Base-by-base conservation (phyloP, 2,888 invertebrate genomes). In the Nycteola revayana region DNA sequence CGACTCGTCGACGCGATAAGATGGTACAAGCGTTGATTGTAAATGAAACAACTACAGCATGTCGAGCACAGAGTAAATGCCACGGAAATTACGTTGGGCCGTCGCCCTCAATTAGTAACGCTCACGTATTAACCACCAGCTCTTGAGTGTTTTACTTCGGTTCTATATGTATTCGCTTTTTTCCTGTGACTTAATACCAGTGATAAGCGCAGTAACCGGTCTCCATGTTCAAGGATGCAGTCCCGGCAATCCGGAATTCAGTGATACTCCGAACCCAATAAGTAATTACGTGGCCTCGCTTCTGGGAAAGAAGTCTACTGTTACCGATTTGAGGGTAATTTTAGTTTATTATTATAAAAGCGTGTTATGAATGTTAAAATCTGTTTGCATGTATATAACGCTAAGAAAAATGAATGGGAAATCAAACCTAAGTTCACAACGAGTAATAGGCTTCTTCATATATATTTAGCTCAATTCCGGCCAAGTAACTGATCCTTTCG, bases 191-290 rank as follows among this genome's bases (percentile, higher is more conserved):
- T 62, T 53, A 47, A 50, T 39, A 38, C 40, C 33, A 29, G 41
- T 30, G 30, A 31, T 37, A 27, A 35, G 54, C 57, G 53, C 65
- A 64, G 32, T 18, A 72, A 75, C 75, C 75, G 68, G 75, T 75
- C 49, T n/a, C 21, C 25, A 32, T 47, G 9, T 36, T 43, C 42
- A 36, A 38, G 28, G 49, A n/a, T n/a, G 45, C 57, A 47, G 41
- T 36, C 41, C 49, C n/a, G n/a, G 48, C 55, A 57, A 57, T 60
- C 59, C 56, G 45, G 57, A 53, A 52, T 57, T 43, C 48, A 45
- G 40, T 43, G 43, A 37, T 28, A 48, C 38, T 31, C n/a, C 49
- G 45, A 32, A 36, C 48, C 55, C 55, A 58, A 62, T 57, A 62
- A 59, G 52, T n/a, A n/a, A n/a, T n/a, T 49, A 56, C 43, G 48